Percentiles rank a stretch among this genome's conserved stretches.
phyloP scores from a whole-genome alignment of 2,113 vertebrate genomes.

The Hucho hucho region DNA sequence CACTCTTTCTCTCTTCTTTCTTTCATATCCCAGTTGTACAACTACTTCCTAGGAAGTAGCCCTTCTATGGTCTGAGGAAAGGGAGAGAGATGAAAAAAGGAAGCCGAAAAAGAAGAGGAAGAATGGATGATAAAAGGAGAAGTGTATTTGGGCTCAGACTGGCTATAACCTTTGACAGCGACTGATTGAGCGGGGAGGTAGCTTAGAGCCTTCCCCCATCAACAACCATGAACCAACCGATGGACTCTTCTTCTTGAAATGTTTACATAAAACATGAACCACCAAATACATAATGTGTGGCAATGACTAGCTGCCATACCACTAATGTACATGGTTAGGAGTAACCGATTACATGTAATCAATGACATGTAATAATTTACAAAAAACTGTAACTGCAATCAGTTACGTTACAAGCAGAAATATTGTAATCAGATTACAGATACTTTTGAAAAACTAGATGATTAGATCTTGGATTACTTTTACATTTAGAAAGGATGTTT shows the following conservation, averaged over 20 bases:
- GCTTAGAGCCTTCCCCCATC: not conserved
- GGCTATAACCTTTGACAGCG: not conserved
- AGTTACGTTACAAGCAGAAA: no score
- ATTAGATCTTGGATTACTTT: no score
- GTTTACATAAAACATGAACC: not conserved
- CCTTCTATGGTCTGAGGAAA: slow-evolving; percentile 74
- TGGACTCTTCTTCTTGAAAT: not conserved
- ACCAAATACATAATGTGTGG: not conserved
- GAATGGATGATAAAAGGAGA: not conserved
- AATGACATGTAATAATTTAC: no score
- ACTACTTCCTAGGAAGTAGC: slow-evolving; percentile 70
- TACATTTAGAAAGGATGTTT: no score
- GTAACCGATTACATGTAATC: no score
- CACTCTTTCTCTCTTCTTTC: slow-evolving; percentile 10
- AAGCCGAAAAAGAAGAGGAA: not conserved
- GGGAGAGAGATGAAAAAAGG: not conserved
- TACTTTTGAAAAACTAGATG: no score
- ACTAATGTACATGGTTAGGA: not conserved
- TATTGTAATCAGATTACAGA: no score
- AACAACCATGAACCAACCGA: not conserved
- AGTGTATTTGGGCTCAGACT: not conserved
- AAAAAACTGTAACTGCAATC: no score
- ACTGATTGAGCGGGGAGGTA: not conserved
- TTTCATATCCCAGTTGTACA: slow-evolving; percentile 71
- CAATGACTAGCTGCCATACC: not conserved